Evolutionary conservation across 2,888 invertebrate species (phyloP), one percentile per base, ranked within the genome.

Genomic region (Drosophila mimica): DNA sequence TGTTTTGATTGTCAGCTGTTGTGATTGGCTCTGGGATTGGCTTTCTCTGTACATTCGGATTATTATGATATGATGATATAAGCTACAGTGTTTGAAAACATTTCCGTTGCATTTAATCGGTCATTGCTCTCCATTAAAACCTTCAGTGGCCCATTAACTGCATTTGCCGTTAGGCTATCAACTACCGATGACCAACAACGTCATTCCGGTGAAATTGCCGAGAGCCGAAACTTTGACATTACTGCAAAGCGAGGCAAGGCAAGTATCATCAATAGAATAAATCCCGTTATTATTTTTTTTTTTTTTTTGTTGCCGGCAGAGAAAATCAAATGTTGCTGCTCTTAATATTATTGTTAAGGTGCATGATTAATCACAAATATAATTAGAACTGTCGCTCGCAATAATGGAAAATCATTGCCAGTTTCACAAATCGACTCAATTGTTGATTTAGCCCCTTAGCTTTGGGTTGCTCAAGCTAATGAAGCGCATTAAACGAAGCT

Each of bases 281-380:
- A n/a, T 48, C 15, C 33, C n/a, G 54, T 9, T 54, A 15, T 11
- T 53, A 20, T 20, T 48, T 20, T 20, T 51, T 34, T 36, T 20
- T 48, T 20, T 20, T 51, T 34, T 36, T 33, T 17, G 2, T 15
- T 36, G 13, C 3, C 40, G 43, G 59, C 33, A 57, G 48, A 64
- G 46, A 66, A 61, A 65, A 67, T 74, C 57, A 59, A 64, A 43
- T 60, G 38, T 46, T 46, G 56, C 51, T 59, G 64, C 58, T 68
- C 64, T 62, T 56, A 52, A 53, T 71, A 28, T 61, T 54, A 40
- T 54, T 74, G 53, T 54, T 77, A 74, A 51, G 49, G 68, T 67
- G 82, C 78, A 81, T 89, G 86, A 87, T 78, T 73, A 80, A 81
- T 75, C 89, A 87, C 49, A 89, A 87, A 87, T 76, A 57, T 57